Evolutionary conservation across 2,888 invertebrate genomes (phyloP), one percentile per base, ranked within the genome.

Genomic region (Ormyrus nitidulus): DNA sequence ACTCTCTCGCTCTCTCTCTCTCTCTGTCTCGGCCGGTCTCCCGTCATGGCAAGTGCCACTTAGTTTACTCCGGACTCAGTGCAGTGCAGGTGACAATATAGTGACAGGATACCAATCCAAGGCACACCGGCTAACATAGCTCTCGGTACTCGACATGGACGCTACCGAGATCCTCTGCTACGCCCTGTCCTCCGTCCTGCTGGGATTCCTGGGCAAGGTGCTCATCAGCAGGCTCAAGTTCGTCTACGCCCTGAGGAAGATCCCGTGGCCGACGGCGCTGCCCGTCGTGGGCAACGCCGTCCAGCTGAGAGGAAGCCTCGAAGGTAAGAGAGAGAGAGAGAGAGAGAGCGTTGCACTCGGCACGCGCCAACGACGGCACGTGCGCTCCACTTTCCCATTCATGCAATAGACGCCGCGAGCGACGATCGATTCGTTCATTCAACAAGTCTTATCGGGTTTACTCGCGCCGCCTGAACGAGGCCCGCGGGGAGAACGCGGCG

Each of bases 251-350:
- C 77, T 89, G 48, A 83, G 87, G 19, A 86, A 85, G 9, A 85
- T 91, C 19, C 89, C 91, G 0, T 86, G 86, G 19, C 91, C 90
- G 2, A 80, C 65, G 2, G 87, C 89, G 0, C 69, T 89, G 62
- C 91, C 91, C 0, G 51, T 91, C n/a, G 83, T 91, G 13, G 91
- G 91, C 2, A 91, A 91, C 77, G 89, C 89, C 2, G 84, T 85
- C 54, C 88, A 89, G 75, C 86, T 91, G n/a, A 87, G 86, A 64
- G 88, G 89, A 79, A 86, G 84, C n/a, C 88, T 87, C 73, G 88
- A 89, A 85, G 89, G 91, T 91, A 84, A 83, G 86, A 10, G 48
- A 11, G 11, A 46, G 2, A 62, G 11, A 46, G 2, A 62, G 61
- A 9, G 10, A 48, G 10, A 65, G 49, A 8, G 56, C 10, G n/a